Evolutionary conservation across 1,140 invertebrate species (phyloP), one percentile per base, ranked within the genome.

Genomic region (Aphelenchoides avenae): DNA sequence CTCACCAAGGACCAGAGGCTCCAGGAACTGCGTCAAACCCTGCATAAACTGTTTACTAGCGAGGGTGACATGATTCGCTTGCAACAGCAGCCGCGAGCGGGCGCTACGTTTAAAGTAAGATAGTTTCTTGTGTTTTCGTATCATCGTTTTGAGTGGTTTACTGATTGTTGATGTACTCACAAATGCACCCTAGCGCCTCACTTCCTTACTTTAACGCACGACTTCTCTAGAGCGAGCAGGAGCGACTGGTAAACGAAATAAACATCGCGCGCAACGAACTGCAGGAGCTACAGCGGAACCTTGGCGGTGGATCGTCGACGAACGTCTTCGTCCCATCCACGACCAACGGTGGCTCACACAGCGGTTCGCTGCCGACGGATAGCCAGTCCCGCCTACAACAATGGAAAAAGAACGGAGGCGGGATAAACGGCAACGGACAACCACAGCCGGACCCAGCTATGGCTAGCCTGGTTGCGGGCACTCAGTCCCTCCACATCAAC

Each of bases 381-480:
- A 47, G 56, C 26, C 58, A 61, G 36, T 61, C 58, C 13, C 46
- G 58, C 27, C 43, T 61, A 1, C 50, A 55, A 18, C 60, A 62
- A 41, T 62, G 60, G 60, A 62, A 63, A 27, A 61, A 59, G 29
- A 20, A 57, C 11, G 22, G 22, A 13, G 31, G 39, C 27, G 34
- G n/a, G 5, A 56, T 33, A 11, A 9, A 13, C 56, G 54, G 55
- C 44, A 24, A n/a, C 9, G 50, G 36, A n/a, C 5, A 29, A 5
- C 26, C 54, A 1, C 31, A 57, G 31, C 13, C n/a, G 29, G 43
- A 58, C 37, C 55, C 34, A 39, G 26, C 27, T 0, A 24, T 22
- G 13, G 36, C 9, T 15, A 24, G 30, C 31, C 49, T 61, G 57
- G 31, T 61, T 57, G 24, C 54, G 18, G 47, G 39, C 2, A 31